Base-by-base conservation (phyloP, 2,113 vertebrate genomes). In the Gallinago media region DNA sequence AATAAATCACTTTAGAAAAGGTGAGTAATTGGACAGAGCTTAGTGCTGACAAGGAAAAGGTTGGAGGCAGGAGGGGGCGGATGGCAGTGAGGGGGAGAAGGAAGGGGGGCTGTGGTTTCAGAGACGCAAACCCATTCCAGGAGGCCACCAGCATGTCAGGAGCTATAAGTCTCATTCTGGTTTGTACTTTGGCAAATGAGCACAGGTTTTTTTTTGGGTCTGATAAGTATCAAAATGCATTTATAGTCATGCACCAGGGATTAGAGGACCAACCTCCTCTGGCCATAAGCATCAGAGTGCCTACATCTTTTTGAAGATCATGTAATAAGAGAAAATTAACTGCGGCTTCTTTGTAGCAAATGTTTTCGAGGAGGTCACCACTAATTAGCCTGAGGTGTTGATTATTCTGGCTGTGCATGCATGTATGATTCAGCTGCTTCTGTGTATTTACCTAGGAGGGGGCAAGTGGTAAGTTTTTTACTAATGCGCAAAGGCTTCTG, bases 1-100 rank as follows among this genome's bases (percentile, higher is more conserved):
- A 98, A 96, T 96, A 97, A 97, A 98, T 98, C 88, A 95, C 78
- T 96, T 97, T 96, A 67, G 94, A 96, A 97, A 96, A 96, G 93
- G 89, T 94, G 95, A 98, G 97, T 97, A 94, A 97, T 93, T 97
- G 97, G 91, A 91, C 91, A 96, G 78, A 89, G 76, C 85, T 97
- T 97, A 95, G 83, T 79, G 89, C 82, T 97, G 96, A 98, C 80
- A 97, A 82, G 59, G 52, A 81, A 92, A 92, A 91, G 91, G 82
- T 66, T 97, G 81, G 54, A 79, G 77, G 72, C 19, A 5, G 34
- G 26, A 52, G 25, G 16, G 27, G 70, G 29, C 8, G 3, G 29
- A 29, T 0, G 4, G 61, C 6, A 1, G 38, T 63, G 72, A 68
- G 52, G 52, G 34, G 38, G 34, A 52, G 61, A 77, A 52, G 72